These are phyloP conservation scores for Pempheris klunzingeri DNA, from an alignment of 2,797 vertebrate genomes.

Conservation along the genomic window DNA sequence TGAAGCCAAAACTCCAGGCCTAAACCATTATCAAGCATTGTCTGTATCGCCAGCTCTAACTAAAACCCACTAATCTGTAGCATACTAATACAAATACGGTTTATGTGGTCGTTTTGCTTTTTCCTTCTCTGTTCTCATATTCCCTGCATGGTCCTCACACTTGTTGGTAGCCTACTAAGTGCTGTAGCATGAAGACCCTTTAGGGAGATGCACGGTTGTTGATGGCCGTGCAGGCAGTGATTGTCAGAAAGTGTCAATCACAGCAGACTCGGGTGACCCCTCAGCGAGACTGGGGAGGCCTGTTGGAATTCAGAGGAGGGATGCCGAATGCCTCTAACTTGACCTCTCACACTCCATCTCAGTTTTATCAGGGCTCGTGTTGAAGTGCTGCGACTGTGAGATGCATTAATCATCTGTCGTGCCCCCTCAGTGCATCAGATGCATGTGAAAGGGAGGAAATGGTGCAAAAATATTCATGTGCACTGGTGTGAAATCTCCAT, in stretches of 20 bases:
- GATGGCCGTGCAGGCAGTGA: constrained; percentile 58
- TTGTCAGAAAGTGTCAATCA: constrained; percentile 74
- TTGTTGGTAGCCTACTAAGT: constrained; percentile 52
- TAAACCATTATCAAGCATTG: background rate
- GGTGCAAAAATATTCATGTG: constrained; percentile 43
- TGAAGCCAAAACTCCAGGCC: background rate
- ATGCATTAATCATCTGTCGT: constrained; percentile 65
- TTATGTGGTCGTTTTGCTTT: constrained; percentile 34
- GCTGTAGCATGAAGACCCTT: constrained; percentile 57
- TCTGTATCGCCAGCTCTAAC: background rate
- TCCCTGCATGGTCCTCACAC: constrained; percentile 40
- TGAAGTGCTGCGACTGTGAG: constrained; percentile 60
- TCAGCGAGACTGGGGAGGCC: constrained; percentile 15
- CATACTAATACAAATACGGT: background rate
- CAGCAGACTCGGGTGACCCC: constrained; percentile 58
- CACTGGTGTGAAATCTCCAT: constrained; percentile 44
- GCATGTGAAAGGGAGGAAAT: constrained; percentile 19
- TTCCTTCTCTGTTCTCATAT: background rate
- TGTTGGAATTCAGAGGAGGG: constrained; percentile 67
- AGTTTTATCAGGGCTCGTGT: constrained; percentile 58
- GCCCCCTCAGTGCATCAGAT: constrained; percentile 17
- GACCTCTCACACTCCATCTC: constrained; percentile 71
- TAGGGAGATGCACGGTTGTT: constrained; percentile 56
- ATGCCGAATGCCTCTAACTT: constrained; percentile 63
- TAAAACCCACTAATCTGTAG: background rate